A percentile compares a stretch with the other conserved stretches of the same genome.
Evolutionary conservation across 2,113 vertebrate species (phyloP).

Genomic region (Plecturocebus donacophilus): DNA sequence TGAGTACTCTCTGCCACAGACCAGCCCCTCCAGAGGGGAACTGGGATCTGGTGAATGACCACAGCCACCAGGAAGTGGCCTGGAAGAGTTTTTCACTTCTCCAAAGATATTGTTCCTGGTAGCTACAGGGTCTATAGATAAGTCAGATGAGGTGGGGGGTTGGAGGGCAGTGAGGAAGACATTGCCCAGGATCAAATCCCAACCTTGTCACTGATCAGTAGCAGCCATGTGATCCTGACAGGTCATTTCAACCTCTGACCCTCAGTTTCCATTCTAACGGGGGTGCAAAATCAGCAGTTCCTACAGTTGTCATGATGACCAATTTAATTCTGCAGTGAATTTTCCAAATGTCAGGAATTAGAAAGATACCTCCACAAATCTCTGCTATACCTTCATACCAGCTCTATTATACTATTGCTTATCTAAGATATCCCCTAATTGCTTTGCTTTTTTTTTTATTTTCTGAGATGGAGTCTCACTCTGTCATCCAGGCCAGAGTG

Average conservation of each 20-base stretch:
- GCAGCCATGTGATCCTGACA: too few relatives aligned
- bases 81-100: conserved; percentile 43
- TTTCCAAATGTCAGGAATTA: background rate
- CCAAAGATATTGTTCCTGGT: background rate
- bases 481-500: too few relatives aligned
- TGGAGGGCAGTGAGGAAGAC: background rate
- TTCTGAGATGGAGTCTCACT: too few relatives aligned
- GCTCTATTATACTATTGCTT: background rate
- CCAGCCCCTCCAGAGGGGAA: background rate
- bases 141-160: background rate
- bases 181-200: background rate
- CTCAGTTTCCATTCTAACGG: background rate
- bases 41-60: background rate
- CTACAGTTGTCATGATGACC: background rate
- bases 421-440: background rate
- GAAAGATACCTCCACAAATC: background rate
- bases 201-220: background rate
- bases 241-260: background rate
- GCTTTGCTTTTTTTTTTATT: background rate
- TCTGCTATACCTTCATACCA: background rate
- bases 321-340: background rate
- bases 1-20: background rate
- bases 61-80: background rate
- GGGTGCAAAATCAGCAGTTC: too few relatives aligned
- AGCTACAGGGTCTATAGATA: background rate